Conservation (phyloP, 2,113 vertebrate genomes). For the Colinus virginianus region DNA sequence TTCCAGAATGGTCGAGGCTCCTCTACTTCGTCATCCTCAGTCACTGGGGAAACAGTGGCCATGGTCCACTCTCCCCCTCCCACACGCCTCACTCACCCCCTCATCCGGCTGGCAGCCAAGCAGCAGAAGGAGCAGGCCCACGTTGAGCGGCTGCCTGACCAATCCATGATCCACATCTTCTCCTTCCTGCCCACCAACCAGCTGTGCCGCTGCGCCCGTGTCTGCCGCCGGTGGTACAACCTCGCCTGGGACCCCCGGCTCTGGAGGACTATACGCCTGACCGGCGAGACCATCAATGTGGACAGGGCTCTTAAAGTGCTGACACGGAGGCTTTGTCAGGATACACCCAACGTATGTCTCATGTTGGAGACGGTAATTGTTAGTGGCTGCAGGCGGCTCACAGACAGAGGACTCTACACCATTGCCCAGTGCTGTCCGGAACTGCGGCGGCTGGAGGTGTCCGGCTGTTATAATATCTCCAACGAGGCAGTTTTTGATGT, state of each 20-base stretch:
- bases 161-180: constrained; percentile 88
- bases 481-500: constrained; percentile 96
- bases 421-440: constrained; percentile 97
- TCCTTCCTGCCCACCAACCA: constrained; percentile 95
- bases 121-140: constrained; percentile 85
- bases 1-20: constrained; percentile 90
- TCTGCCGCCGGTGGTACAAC: constrained; percentile 97
- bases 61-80: constrained; percentile 91
- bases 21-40: constrained; percentile 89
- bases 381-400: constrained; percentile 94
- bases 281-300: constrained; percentile 90
- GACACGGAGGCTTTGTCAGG: constrained; percentile 94
- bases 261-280: constrained; percentile 91
- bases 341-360: constrained; percentile 97
- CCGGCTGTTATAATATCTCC: constrained; percentile 95
- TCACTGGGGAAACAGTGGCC: constrained; percentile 91
- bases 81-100: constrained; percentile 82
- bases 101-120: constrained; percentile 83
- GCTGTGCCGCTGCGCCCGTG: constrained; percentile 93
- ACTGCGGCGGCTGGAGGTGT: constrained; percentile 90
- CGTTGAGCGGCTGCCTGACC: constrained; percentile 90
- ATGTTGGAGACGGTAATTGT: constrained; percentile 93
- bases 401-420: constrained; percentile 93
- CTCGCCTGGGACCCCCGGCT: constrained; percentile 96
- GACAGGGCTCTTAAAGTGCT: constrained; percentile 95